Evolutionary conservation across 2,113 vertebrate genomes (phyloP).

Genomic region (Thryonomys swinderianus): DNA sequence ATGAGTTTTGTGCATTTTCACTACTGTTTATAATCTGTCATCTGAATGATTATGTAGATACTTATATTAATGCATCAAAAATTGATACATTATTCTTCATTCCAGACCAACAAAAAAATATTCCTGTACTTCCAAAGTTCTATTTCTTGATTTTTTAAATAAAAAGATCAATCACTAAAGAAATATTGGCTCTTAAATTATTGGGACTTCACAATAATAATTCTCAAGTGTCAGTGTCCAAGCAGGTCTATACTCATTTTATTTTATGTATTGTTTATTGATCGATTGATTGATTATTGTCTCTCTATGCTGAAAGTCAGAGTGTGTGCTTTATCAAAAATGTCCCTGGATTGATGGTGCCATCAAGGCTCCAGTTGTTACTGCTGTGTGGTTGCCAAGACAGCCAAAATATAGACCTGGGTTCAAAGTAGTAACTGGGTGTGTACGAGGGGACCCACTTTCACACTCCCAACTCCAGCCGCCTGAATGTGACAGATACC

Average conservation of each 20-base stretch:
- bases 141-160: neutral
- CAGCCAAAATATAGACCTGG: slow-evolving; percentile 73
- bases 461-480: slow-evolving; percentile 80
- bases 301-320: neutral
- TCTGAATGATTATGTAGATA: neutral
- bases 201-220: neutral
- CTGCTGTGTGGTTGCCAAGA: slow-evolving; percentile 52
- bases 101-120: neutral
- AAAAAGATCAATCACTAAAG: neutral
- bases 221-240: neutral
- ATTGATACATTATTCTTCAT: neutral
- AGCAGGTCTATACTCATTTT: neutral
- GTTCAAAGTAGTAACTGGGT: slow-evolving; percentile 52
- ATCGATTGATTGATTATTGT: neutral
- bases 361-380: slow-evolving; percentile 12
- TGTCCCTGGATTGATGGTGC: neutral
- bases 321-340: slow-evolving; percentile 43
- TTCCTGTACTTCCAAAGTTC: neutral
- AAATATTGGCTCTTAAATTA: neutral
- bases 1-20: neutral
- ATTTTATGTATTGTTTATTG: neutral
- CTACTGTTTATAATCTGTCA: neutral
- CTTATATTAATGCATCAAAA: neutral
- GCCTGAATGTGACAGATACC: slow-evolving; percentile 84
- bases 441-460: slow-evolving; percentile 67